phyloP scores from a whole-genome alignment of 2,113 vertebrate species.

The Micronycteris hirsuta region DNA sequence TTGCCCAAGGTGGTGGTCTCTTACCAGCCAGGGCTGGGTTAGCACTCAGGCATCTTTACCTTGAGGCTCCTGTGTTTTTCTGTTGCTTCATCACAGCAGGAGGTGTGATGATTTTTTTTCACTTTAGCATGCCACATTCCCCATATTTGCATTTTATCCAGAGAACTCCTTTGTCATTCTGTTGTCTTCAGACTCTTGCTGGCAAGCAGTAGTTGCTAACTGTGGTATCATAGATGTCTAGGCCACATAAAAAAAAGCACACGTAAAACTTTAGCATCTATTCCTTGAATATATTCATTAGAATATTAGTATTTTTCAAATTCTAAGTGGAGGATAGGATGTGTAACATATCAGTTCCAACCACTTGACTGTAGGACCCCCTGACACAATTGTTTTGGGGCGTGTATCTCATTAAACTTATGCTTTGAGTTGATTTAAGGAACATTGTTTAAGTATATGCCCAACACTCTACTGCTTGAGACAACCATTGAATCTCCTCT shows the following conservation, averaged over 20 bases:
- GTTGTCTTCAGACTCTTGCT: background rate
- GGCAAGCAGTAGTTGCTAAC: background rate
- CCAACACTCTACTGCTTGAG: background rate
- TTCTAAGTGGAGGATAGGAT: background rate
- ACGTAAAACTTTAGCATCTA: background rate
- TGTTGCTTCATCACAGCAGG: background rate
- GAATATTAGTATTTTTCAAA: background rate
- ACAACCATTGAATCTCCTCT: background rate
- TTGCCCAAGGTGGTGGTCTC: background rate
- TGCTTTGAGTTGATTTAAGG: background rate
- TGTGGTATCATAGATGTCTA: background rate
- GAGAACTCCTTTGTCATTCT: background rate
- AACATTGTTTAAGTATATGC: background rate
- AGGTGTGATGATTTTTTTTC: background rate
- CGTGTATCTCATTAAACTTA: background rate
- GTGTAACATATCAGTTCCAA: background rate
- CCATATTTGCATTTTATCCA: background rate
- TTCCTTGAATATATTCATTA: background rate
- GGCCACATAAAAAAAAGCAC: background rate
- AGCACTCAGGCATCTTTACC: background rate
- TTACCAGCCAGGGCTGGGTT: background rate
- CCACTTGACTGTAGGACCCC: background rate
- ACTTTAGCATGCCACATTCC: background rate
- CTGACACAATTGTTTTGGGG: rapidly evolving
- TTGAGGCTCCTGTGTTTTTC: background rate